Evolutionary conservation across 1,140 invertebrate species (phyloP).

Genomic region (Drosophila aff.): DNA sequence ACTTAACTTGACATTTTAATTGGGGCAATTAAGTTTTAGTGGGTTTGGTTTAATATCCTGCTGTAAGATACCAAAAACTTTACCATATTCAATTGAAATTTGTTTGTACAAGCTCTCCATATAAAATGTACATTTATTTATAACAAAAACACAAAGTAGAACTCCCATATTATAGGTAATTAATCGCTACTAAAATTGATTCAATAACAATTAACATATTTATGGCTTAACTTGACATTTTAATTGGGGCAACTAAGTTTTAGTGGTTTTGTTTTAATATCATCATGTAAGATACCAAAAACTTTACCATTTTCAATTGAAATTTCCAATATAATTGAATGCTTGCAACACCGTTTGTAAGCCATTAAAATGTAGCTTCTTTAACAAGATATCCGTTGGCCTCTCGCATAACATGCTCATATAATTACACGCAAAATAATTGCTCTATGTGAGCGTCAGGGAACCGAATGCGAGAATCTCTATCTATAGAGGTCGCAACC

Average conservation of each 20-base stretch:
- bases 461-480: constrained; percentile 26
- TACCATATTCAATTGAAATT: constrained; percentile 10
- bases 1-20: constrained; percentile 19
- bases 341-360: neutral
- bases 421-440: constrained; percentile 81
- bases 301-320: constrained; percentile 1
- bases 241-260: constrained; percentile 34
- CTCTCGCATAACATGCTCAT: constrained; percentile 70
- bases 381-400: constrained; percentile 35
- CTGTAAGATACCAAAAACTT: neutral
- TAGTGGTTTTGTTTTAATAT: neutral
- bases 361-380: constrained; percentile 21
- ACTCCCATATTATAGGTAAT: constrained; percentile 40
- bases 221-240: constrained; percentile 12
- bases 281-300: neutral
- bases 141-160: constrained; percentile 9
- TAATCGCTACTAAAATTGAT: constrained; percentile 11
- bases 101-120: constrained; percentile 14
- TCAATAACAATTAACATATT: constrained; percentile 21
- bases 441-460: constrained; percentile 51
- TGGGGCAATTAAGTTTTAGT: constrained; percentile 20
- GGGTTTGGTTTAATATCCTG: neutral
- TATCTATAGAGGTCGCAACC: constrained; percentile 75
- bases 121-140: constrained; percentile 22
- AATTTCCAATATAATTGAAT: constrained; percentile 23